These are phyloP conservation scores for Corapipo altera DNA, from an alignment of 2,113 vertebrate species.

Conservation along the genomic window DNA sequence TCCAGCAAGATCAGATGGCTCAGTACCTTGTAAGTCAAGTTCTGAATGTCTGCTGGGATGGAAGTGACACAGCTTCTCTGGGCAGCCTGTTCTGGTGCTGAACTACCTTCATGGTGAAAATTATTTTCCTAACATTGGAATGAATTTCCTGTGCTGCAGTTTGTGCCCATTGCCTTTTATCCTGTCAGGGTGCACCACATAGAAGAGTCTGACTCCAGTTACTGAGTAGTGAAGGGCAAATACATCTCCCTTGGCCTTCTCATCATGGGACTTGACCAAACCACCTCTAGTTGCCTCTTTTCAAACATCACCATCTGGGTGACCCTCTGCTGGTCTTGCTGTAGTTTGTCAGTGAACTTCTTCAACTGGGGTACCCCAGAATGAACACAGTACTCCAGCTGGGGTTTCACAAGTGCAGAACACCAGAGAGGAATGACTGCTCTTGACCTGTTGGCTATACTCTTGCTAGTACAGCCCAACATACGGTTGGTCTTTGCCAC, in stretches of 20 bases:
- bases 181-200: neutral
- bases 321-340: neutral
- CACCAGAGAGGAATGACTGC: neutral
- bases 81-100: neutral
- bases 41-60: neutral
- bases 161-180: neutral
- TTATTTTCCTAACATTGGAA: neutral
- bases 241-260: neutral
- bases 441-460: neutral
- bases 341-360: neutral
- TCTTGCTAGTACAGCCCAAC: neutral
- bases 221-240: neutral
- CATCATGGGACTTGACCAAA: neutral
- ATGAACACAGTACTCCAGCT: neutral
- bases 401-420: neutral
- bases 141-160: neutral
- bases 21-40: neutral
- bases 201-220: neutral
- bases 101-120: neutral
- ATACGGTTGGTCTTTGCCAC: neutral
- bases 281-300: neutral
- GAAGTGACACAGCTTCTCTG: neutral
- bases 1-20: neutral
- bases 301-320: neutral
- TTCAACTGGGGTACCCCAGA: neutral